phyloP scores from a whole-genome alignment of 2,888 invertebrate genomes.

The Epinotia bilunana region DNA sequence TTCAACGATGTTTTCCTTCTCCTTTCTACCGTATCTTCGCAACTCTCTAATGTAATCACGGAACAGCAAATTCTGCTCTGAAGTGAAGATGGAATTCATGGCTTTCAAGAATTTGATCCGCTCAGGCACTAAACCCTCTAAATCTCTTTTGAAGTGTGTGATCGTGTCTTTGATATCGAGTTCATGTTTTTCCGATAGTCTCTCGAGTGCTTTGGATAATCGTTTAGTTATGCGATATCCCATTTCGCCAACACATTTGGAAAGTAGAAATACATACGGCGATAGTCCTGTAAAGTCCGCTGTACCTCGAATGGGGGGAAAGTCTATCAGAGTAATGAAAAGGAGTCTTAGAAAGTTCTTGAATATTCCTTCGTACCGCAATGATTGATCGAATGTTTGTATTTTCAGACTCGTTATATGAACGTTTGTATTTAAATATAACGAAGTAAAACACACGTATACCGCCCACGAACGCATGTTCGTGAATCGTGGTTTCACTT shows the following conservation, averaged over 20 bases:
- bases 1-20: not conserved
- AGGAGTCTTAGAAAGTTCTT: not conserved
- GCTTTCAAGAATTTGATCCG: constrained; percentile 5
- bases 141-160: not conserved
- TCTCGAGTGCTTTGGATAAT: not conserved
- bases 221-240: not conserved
- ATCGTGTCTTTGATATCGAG: constrained; percentile 1
- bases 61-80: not conserved
- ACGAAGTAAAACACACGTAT: not conserved
- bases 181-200: not conserved
- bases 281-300: not conserved
- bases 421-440: not conserved
- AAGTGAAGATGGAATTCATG: not conserved
- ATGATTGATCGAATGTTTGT: not conserved
- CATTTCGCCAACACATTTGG: not conserved
- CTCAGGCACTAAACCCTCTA: not conserved
- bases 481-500: not conserved
- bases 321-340: not conserved
- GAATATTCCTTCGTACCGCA: not conserved
- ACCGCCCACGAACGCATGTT: not conserved
- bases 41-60: not conserved
- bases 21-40: not conserved
- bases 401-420: not conserved
- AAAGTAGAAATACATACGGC: not conserved
- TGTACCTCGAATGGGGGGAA: not conserved